Percentiles rank a stretch among this genome's conserved stretches.
Evolutionary conservation across 2,797 vertebrate species (phyloP).

Genomic region (Sebastes elongatus): DNA sequence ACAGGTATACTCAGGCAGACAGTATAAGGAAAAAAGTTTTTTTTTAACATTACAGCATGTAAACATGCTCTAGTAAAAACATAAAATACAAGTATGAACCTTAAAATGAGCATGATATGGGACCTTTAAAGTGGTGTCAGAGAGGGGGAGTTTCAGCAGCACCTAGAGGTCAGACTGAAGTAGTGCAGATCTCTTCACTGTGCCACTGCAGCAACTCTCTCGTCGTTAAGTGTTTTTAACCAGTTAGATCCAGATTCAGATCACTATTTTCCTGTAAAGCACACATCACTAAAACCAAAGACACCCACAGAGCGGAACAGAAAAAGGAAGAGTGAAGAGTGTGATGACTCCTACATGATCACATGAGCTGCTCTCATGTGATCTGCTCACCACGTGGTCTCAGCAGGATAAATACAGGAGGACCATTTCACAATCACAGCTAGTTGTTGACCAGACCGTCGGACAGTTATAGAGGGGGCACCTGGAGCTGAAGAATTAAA

Average conservation of each 20-base stretch:
- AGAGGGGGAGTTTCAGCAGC: not conserved
- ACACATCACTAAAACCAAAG: not conserved
- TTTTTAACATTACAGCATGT: too few species aligned
- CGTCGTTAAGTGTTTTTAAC: not conserved
- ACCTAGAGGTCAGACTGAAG: not conserved
- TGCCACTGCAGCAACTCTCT: not conserved
- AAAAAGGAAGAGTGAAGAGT: too few species aligned
- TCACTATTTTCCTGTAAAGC: not conserved
- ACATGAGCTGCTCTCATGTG: slow-evolving; percentile 66
- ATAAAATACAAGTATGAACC: not conserved
- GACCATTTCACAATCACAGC: fast-evolving
- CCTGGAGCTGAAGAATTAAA: not conserved
- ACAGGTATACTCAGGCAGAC: too few species aligned
- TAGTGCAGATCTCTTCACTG: not conserved
- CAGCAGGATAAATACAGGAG: not conserved
- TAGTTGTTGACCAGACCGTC: not conserved
- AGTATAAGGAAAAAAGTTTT: too few species aligned
- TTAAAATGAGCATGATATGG: too few species aligned
- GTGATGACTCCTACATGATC: not conserved
- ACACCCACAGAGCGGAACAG: not conserved
- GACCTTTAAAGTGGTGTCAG: not conserved
- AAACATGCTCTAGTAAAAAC: too few species aligned
- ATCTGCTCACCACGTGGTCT: slow-evolving; percentile 57
- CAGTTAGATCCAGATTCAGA: fast-evolving
- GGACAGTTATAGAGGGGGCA: fast-evolving